These are phyloP conservation scores for Atlantisia rogersi DNA, from an alignment of 2,113 vertebrate species.

Conservation along the genomic window DNA sequence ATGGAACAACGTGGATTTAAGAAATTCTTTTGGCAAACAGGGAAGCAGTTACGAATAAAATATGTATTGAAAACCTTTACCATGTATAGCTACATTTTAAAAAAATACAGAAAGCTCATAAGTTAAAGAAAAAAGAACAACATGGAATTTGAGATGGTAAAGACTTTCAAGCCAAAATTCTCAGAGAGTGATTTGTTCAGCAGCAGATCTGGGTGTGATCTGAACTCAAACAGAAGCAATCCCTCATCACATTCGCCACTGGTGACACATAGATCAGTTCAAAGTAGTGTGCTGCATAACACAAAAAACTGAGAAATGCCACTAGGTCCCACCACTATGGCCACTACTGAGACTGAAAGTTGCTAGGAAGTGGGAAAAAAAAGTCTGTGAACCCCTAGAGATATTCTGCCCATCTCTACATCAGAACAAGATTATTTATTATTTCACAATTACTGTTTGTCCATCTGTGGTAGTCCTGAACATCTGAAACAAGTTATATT, in stretches of 20 bases:
- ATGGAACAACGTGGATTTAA: not conserved
- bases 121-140: not conserved
- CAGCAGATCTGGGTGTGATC: not conserved
- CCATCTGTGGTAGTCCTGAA: not conserved
- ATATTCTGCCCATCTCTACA: not conserved
- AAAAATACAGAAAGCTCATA: not conserved
- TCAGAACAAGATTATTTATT: not conserved
- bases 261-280: not conserved
- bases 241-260: not conserved
- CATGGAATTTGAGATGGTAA: not conserved
- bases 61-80: not conserved
- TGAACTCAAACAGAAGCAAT: not conserved
- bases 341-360: not conserved
- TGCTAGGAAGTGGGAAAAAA: not conserved
- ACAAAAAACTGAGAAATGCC: not conserved
- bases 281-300: not conserved
- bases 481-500: not conserved
- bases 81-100: not conserved
- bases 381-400: not conserved
- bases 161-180: not conserved
- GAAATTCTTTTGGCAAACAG: not conserved
- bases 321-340: not conserved
- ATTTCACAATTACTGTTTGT: constrained; percentile 9
- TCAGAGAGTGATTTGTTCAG: not conserved
- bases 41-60: not conserved